A percentile compares a stretch with the other conserved stretches of the same genome.
phyloP scores from a whole-genome alignment of 2,888 invertebrate genomes.

The Acleris sparsana region DNA sequence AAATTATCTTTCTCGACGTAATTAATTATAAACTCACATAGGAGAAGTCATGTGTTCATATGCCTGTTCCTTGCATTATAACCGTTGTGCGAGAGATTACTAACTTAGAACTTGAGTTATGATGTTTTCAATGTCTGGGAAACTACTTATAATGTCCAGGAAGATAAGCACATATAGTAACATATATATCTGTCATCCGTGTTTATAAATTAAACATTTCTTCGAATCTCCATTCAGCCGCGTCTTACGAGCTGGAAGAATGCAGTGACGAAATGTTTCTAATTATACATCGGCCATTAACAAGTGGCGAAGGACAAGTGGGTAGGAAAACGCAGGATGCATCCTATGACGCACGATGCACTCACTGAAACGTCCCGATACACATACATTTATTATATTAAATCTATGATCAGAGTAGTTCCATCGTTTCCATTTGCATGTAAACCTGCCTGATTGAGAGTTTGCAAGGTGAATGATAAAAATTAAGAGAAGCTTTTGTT shows the following conservation, averaged over 20 bases:
- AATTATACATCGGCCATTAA: constrained; percentile 63
- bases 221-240: constrained; percentile 12
- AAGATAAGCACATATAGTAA: neutral
- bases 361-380: constrained; percentile 57
- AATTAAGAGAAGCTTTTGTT: no score
- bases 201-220: constrained; percentile 13
- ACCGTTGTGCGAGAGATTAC: no score
- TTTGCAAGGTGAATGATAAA: no score
- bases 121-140: no score
- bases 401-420: no score
- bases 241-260: constrained; percentile 38
- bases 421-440: no score
- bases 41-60: no score
- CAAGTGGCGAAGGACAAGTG: constrained; percentile 49
- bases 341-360: constrained; percentile 53
- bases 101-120: no score
- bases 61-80: no score
- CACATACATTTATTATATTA: constrained; percentile 48
- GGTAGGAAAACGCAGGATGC: constrained; percentile 49
- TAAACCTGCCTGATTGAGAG: no score
- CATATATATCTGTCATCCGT: neutral
- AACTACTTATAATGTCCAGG: neutral
- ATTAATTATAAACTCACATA: no score
- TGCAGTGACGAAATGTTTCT: constrained; percentile 53
- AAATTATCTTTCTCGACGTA: no score